phyloP scores from a whole-genome alignment of 23 tunicate species.

The Pegea sp. region DNA sequence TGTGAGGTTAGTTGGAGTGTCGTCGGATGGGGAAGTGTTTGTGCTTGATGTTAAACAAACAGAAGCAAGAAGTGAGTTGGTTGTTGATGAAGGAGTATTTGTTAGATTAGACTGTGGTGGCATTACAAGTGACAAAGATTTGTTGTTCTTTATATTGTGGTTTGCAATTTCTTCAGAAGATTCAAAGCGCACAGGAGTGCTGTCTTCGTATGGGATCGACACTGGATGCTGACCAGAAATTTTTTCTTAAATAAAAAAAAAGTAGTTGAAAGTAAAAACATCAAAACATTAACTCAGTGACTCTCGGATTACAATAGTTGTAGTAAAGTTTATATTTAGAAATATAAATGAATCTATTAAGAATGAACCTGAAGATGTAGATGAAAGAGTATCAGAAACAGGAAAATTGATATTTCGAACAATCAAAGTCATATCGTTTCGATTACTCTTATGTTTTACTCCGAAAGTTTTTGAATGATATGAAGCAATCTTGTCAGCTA shows the following conservation, averaged over 20 bases:
- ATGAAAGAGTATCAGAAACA: no score
- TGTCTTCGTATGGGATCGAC: slow-evolving; percentile 23
- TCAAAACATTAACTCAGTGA: no score
- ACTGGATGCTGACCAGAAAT: slow-evolving; percentile 23
- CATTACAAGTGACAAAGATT: slow-evolving; percentile 25
- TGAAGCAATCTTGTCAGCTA: slow-evolving; percentile 49
- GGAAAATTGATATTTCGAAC: slow-evolving; percentile 60
- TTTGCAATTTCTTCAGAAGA: slow-evolving; percentile 6
- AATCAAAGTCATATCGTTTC: slow-evolving; percentile 77
- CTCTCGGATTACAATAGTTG: no score
- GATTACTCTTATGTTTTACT: slow-evolving; percentile 15
- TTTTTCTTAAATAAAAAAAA: slow-evolving; percentile 5
- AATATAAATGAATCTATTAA: no score
- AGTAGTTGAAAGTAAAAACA: no score
- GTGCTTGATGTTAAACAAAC: slow-evolving; percentile 1
- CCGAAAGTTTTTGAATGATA: slow-evolving; percentile 34
- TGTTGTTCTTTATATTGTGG: slow-evolving; percentile 3
- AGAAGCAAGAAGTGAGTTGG: background rate
- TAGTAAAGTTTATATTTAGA: no score
- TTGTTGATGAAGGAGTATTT: background rate
- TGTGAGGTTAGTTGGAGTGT: slow-evolving; percentile 47
- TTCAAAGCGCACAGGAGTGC: no score
- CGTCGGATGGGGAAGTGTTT: slow-evolving; percentile 30
- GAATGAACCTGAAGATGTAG: no score
- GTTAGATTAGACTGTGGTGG: slow-evolving; percentile 2